Base-by-base conservation (phyloP, 2,113 vertebrate genomes). In the Siniperca knerii region DNA sequence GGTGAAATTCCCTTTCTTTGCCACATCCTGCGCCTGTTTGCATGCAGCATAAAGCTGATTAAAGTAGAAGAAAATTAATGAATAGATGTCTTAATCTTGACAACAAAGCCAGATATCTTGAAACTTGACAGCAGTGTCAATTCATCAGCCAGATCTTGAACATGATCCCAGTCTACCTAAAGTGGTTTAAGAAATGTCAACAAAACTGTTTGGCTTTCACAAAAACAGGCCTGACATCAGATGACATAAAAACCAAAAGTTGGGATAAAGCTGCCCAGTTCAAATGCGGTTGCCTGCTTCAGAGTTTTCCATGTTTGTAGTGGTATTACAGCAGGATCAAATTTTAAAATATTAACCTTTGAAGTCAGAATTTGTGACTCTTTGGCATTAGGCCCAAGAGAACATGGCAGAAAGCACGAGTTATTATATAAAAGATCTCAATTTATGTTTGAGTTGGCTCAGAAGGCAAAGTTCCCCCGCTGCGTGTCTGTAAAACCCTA, bases 401-500 rank as follows among this genome's bases (percentile, higher is more conserved):
- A 35, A 11, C 73, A 37, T 0, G 29, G 69, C 52, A 6, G 50
- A 25, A 15, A 77, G 67, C 68, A 8, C 8, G 15, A 40, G 86
- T 60, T 66, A 42, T 86, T 70, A 58, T 81, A 61, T 75, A 74
- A 85, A 76, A 85, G 78, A 77, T 83, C 82, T 74, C 1, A 2
- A 66, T 83, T 86, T 83, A 75, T 77, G 73, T 86, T 77, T 77
- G 76, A 60, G 75, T 85, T 80, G 82, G 72, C 82, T 40, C 21
- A 0, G 16, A 0, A n/a, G 18, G 68, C 50, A 11, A 9, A 40
- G 65, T 11, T 57, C 29, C 78, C 48, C 76, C n/a, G 37, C 79
- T 61, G 85, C 3, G 25, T 3, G 57, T 81, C 76, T 81, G 75
- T 83, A 85, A 90, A 90, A 84, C 2, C 73, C 70, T 16, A 3